Conservation (phyloP, 37 sponge, comb jelly and placozoan genomes). For the Bolinopsis microptera region DNA sequence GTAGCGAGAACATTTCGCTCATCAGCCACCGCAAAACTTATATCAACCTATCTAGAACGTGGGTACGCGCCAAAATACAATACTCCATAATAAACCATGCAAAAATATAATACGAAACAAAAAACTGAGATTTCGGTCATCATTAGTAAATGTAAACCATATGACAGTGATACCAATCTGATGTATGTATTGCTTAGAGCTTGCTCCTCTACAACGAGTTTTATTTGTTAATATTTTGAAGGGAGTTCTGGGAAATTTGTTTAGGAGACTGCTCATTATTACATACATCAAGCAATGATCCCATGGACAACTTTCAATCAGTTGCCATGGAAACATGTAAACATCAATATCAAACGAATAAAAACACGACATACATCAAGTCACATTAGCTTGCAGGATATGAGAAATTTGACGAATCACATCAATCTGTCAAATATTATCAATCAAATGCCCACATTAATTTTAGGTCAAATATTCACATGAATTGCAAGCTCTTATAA, state of each 20-base stretch:
- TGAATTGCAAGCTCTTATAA: not conserved
- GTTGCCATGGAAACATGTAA: constrained; percentile 3
- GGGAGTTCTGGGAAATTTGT: too few relatives aligned
- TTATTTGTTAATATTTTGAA: not conserved
- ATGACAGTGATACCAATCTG: constrained; percentile 12
- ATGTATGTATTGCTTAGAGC: constrained; percentile 13
- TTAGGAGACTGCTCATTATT: not conserved
- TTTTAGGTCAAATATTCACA: not conserved
- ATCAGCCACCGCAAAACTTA: constrained; percentile 49
- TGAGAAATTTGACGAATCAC: not conserved
- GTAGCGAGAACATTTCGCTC: not conserved
- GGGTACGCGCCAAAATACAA: constrained; percentile 39
- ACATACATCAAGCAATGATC: not conserved
- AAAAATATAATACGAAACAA: constrained; percentile 59
- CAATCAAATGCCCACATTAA: not conserved
- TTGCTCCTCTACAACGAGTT: not conserved
- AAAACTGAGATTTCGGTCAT: constrained; percentile 25
- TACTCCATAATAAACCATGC: constrained; percentile 2
- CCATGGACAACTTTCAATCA: not conserved
- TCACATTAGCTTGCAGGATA: not conserved
- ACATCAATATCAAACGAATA: constrained; percentile 24
- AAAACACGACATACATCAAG: not conserved
- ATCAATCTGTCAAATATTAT: not conserved
- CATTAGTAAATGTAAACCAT: constrained; percentile 1
- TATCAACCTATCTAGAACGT: constrained; percentile 51